Percentiles rank a stretch among this genome's conserved stretches.
phyloP scores from a whole-genome alignment of 2,797 vertebrate genomes.

The Podarcis siculus region DNA sequence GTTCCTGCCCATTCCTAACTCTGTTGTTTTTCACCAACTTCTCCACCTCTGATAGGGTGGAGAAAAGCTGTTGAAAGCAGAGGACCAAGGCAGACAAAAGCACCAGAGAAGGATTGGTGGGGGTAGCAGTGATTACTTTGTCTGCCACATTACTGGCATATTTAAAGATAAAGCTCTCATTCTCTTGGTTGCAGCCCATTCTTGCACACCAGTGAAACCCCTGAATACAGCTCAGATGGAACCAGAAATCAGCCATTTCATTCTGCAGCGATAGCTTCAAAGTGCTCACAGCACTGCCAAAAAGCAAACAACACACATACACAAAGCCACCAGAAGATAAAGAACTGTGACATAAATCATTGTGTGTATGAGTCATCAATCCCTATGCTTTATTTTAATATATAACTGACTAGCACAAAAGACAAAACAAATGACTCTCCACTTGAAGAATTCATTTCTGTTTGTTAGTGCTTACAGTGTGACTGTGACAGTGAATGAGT shows the following conservation, averaged over 20 bases:
- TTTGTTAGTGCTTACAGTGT: background rate
- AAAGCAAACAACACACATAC: background rate
- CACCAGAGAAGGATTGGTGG: background rate
- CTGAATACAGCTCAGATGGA: background rate
- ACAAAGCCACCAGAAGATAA: background rate
- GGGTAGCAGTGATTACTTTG: background rate
- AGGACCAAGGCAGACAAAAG: background rate
- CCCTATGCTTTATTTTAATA: constrained; percentile 10
- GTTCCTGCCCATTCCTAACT: background rate
- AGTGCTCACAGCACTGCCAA: background rate
- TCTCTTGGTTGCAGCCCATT: background rate
- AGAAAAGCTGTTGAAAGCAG: background rate
- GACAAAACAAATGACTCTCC: constrained; percentile 1
- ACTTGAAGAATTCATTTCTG: constrained; percentile 10
- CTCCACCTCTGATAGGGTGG: background rate
- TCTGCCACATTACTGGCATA: background rate
- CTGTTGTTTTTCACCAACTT: background rate
- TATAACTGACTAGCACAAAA: background rate
- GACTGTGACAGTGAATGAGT: background rate
- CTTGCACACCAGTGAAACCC: background rate
- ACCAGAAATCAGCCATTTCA: background rate
- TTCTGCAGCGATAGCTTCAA: background rate
- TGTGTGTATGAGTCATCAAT: background rate
- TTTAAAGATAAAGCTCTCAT: background rate
- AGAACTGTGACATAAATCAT: constrained; percentile 3